A percentile compares a stretch with the other conserved stretches of the same genome.
phyloP scores from a whole-genome alignment of 2,797 vertebrate genomes.

The Sebastes matsubarae region DNA sequence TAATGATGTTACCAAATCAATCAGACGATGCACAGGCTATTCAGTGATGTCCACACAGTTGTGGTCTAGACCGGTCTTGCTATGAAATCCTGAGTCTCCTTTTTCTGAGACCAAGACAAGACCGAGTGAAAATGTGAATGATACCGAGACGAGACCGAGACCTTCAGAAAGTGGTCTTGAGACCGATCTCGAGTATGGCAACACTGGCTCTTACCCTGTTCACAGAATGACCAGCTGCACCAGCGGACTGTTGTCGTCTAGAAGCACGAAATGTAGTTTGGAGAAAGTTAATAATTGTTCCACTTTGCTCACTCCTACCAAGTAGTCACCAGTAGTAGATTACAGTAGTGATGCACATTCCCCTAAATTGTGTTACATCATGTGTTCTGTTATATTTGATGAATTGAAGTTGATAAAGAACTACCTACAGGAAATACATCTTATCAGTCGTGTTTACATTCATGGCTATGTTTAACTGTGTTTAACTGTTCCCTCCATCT shows the following conservation, averaged over 20 bases:
- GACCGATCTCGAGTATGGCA: no score
- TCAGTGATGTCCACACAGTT: no score
- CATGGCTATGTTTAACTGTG: neutral
- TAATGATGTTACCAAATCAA: no score
- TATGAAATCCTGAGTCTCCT: no score
- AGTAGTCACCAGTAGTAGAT: neutral
- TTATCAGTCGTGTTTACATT: neutral
- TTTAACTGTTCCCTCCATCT: conserved; percentile 73
- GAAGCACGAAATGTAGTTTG: neutral
- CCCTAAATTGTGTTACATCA: neutral
- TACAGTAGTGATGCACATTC: neutral
- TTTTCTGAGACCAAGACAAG: no score
- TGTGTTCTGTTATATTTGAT: neutral
- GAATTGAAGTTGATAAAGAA: neutral
- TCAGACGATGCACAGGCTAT: no score
- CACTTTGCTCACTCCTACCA: neutral
- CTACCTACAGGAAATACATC: neutral
- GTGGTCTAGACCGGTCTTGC: no score
- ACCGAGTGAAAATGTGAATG: no score
- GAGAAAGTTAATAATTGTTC: neutral
- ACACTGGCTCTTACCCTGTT: neutral
- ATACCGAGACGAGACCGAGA: no score
- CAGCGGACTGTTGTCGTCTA: neutral
- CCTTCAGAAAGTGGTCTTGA: no score
- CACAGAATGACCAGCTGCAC: neutral